A percentile compares a stretch with the other conserved stretches of the same genome.
Conservation (phyloP, 2,888 invertebrate species). For the Cancer borealis region DNA sequence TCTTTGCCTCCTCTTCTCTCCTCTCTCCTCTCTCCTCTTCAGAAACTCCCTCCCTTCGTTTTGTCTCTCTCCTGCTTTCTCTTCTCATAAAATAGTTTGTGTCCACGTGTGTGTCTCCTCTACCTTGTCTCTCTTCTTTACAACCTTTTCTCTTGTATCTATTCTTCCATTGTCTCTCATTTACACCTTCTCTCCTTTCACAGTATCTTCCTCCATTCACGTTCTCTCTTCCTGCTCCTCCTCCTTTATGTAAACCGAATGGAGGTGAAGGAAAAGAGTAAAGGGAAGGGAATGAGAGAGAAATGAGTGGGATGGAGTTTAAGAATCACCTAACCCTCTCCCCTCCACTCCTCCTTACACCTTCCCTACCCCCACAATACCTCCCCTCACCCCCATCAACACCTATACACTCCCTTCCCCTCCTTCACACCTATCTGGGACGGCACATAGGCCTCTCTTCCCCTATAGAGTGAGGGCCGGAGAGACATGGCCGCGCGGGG, state of each 20-base stretch:
- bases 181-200: not conserved
- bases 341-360: not conserved
- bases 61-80: not conserved
- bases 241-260: not conserved
- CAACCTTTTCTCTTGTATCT: not conserved
- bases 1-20: not conserved
- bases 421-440: too few relatives aligned
- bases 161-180: not conserved
- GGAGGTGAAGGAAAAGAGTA: too few relatives aligned
- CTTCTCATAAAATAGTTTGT: not conserved
- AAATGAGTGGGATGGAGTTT: not conserved
- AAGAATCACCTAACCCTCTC: not conserved
- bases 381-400: not conserved
- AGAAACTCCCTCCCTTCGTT: not conserved
- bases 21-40: not conserved
- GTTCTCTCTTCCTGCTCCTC: not conserved
- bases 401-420: not conserved
- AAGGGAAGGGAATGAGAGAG: not conserved
- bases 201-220: not conserved
- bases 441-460: too few relatives aligned
- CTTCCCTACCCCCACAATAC: not conserved
- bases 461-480: not conserved
- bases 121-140: not conserved
- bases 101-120: not conserved
- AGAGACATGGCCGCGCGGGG: not conserved